Conservation (phyloP, 2,113 vertebrate species). For the Barnardius zonarius region DNA sequence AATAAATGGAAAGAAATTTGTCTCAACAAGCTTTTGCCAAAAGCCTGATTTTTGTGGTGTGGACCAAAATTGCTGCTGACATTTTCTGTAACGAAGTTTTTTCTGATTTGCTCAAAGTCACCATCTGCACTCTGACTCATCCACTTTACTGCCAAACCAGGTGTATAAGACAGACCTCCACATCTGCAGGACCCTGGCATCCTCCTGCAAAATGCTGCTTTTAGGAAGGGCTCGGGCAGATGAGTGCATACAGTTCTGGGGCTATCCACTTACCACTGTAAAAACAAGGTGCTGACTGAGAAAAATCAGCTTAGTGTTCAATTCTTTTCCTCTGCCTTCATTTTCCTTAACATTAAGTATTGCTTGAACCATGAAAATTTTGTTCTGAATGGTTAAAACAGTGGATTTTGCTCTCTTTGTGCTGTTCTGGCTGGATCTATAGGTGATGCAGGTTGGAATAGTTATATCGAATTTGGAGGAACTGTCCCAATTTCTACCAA, state of each 20-base stretch:
- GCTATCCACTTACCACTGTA: background rate
- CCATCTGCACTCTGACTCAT: conserved; percentile 21
- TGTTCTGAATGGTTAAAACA: background rate
- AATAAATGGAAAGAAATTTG: conserved; percentile 26
- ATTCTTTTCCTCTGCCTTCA: background rate
- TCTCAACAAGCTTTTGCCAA: background rate
- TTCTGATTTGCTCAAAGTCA: background rate
- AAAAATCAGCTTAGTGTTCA: background rate
- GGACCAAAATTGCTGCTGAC: conserved; percentile 14
- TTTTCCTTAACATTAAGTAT: background rate
- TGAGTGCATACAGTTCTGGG: background rate
- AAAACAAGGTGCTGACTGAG: background rate
- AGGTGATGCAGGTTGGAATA: background rate
- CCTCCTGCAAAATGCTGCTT: background rate
- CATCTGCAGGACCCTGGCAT: background rate
- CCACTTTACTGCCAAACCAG: background rate
- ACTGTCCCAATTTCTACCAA: background rate
- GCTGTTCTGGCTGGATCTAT: background rate
- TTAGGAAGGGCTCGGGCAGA: background rate
- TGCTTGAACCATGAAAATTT: background rate
- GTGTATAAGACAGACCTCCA: background rate
- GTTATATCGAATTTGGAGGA: background rate
- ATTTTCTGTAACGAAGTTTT: conserved; percentile 41
- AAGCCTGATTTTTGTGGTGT: background rate
- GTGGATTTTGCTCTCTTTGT: background rate